phyloP scores from a whole-genome alignment of 2,113 vertebrate species.

The Cichladusa arquata region DNA sequence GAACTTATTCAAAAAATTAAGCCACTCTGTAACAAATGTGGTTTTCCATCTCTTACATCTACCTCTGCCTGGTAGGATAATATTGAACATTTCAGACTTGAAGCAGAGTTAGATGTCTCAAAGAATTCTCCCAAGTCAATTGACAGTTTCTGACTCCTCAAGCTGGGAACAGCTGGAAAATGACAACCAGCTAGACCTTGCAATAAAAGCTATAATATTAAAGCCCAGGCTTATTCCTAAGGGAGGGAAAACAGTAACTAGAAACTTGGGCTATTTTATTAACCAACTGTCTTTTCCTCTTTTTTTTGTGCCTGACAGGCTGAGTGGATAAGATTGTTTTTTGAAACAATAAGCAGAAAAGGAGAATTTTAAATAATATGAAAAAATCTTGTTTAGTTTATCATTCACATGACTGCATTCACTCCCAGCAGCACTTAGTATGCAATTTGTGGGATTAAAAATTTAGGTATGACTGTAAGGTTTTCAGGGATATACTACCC shows the following conservation, averaged over 20 bases:
- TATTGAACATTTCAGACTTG: background rate
- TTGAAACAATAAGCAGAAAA: background rate
- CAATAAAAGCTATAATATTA: background rate
- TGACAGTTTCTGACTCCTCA: constrained; percentile 5
- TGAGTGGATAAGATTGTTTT: background rate
- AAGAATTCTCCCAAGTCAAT: background rate
- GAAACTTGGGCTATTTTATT: background rate
- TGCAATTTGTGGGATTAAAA: background rate
- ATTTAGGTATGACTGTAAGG: background rate
- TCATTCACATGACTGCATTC: background rate
- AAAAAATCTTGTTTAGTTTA: background rate
- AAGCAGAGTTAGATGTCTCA: background rate
- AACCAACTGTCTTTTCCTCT: background rate
- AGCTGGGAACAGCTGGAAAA: constrained; percentile 21
- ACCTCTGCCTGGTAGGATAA: background rate
- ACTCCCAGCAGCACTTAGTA: background rate
- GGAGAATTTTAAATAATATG: background rate
- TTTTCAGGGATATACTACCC: background rate
- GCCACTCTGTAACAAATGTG: background rate
- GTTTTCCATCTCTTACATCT: background rate
- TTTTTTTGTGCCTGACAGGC: background rate
- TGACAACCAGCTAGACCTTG: background rate
- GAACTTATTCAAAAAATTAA: background rate
- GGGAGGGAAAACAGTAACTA: background rate
- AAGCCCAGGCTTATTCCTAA: background rate